Evolutionary conservation across 23 tunicate genomes (phyloP), one percentile per base, ranked within the genome.

Genomic region (Oikopleura dioica): DNA sequence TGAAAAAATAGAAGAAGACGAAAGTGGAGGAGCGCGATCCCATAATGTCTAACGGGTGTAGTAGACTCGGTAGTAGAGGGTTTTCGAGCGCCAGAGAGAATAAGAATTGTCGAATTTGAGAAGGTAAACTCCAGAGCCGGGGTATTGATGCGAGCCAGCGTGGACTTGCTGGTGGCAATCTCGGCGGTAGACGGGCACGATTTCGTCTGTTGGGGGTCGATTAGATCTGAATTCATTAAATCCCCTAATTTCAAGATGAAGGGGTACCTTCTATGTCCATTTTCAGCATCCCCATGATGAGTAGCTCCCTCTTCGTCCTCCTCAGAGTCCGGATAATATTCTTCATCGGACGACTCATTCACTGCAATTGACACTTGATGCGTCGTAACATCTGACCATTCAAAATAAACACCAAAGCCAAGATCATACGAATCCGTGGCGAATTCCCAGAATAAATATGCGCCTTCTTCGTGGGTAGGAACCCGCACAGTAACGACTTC

Each of bases 381-480:
- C 38, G 59, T 35, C 55, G 35, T 36, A 4, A 82, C 38, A 37
- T 85, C 82, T 26, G 82, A 77, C 97, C 97, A 91, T 75, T 91
- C 97, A 68, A 91, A 91, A 76, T 82, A 82, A 69, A 91, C 94
- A 21, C 97, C 97, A 76, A 91, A 91, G 0, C 97, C 97, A 21
- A 91, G 84, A 75, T 91, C 97, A 38, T 91, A 91, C 0, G 59
- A 78, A 59, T 91, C 97, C 0, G 97, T 78, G 35, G 97, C 97
- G 38, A 85, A 91, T 77, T 91, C 97, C 97, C 97, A 91, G 77
- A 91, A 91, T 35, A 91, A 85, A 68, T 91, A 91, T 30, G 97
- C 85, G 30, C 97, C 96, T 84, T 89, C 96, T 78, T 91, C 97
- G 36, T 91, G 97, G 36, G 97, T 91, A 2, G 97, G 97, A 35